Base-by-base conservation (phyloP, 2,888 invertebrate species). In the Rhingia campestris region DNA sequence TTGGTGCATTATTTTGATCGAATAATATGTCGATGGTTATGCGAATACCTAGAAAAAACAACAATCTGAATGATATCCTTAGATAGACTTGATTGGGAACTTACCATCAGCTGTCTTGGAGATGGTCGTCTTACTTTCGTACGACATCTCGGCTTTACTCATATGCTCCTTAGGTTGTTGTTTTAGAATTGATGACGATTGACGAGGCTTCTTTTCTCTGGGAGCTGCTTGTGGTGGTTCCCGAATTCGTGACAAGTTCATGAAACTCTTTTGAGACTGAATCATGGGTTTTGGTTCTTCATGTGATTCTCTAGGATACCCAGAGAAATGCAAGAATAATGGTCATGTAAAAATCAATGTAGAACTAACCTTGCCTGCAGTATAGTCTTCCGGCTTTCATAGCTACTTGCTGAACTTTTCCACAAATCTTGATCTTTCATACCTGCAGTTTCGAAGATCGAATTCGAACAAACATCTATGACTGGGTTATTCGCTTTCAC, bases 61-160 rank as follows among this genome's bases (percentile, higher is more conserved):
- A 49, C 6, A 12, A 6, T 14, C 47, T 43, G 22, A 5, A 2
- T 51, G 10, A 30, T 54, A n/a, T 10, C 7, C 10, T 10, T 6
- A 37, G 2, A 3, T 6, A 2, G 0, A 2, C 0, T 2, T 64
- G 4, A 2, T 7, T 10, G 7, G 5, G 6, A 30, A 75, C 39
- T n/a, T 10, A 91, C 91, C 91, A 58, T 87, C 87, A 7, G 89
- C 87, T 14, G 89, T 91, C 81, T 89, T 91, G 14, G 89, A 88
- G 72, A 91, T 90, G 35, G 91, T 91, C 4, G 91, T 91, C 72
- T 89, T 90, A 82, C 91, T 91, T 41, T 89, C 88, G 79, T 91
- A 91, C 4, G 88, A 87, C 22, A 86, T 81, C 61, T 88, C 88
- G 0, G 74, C 1, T 0, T n/a, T n/a, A 7, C 51, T 66, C 0